Percentiles rank a stretch among this genome's conserved stretches.
These are phyloP conservation scores for Leptobrachium ailaonicum DNA, from an alignment of 2,113 vertebrate species.

Conservation along the genomic window DNA sequence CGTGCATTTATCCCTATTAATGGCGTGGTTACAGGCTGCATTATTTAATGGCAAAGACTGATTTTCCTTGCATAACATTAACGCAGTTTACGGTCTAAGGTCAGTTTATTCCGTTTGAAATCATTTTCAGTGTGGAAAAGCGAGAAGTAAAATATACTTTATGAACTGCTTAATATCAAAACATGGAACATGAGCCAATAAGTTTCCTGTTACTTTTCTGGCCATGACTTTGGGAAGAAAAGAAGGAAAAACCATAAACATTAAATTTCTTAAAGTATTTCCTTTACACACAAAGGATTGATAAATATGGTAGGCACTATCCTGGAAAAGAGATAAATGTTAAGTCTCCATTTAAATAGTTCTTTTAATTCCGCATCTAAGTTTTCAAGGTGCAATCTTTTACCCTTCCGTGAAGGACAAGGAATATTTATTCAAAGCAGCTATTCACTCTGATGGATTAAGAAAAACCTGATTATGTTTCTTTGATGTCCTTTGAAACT, in stretches of 20 bases:
- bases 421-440: constrained; percentile 16
- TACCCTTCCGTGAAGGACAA: constrained; percentile 31
- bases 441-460: constrained; percentile 20
- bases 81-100: constrained; percentile 28
- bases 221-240: not conserved
- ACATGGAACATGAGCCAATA: not conserved
- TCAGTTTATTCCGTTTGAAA: constrained; percentile 13
- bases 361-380: constrained; percentile 7
- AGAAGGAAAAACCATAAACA: too few species aligned
- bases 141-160: constrained; percentile 8
- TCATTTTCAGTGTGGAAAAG: constrained; percentile 8
- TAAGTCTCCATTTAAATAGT: not conserved
- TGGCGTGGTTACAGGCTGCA: not conserved
- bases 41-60: constrained; percentile 7
- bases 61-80: constrained; percentile 27
- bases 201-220: not conserved
- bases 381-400: constrained; percentile 6
- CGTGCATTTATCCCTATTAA: constrained; percentile 21
- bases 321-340: too few species aligned
- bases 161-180: constrained; percentile 1
- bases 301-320: too few species aligned
- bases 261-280: too few species aligned
- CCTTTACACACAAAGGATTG: too few species aligned
- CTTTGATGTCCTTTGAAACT: constrained; percentile 35
- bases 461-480: constrained; percentile 32